Conservation (phyloP, 2,888 invertebrate species). For the Drosophila paucipuncta region DNA sequence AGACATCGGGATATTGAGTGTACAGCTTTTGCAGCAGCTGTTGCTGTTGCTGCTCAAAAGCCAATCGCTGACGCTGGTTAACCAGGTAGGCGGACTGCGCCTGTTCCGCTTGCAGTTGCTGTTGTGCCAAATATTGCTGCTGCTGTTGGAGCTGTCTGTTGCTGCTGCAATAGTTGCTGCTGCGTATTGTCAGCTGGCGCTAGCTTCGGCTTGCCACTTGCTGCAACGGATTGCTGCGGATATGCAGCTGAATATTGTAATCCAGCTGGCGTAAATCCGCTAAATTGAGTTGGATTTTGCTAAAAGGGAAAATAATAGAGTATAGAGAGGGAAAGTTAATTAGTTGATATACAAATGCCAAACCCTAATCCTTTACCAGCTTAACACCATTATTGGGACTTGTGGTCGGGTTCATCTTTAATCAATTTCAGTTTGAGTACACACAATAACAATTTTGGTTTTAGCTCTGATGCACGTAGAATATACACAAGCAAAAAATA, state of each 20-base stretch:
- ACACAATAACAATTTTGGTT: slow-evolving; percentile 28
- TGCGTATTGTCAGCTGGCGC: slow-evolving; percentile 36
- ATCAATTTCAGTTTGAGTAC: neutral
- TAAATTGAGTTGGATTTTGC: slow-evolving; percentile 44
- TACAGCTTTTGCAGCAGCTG: slow-evolving; percentile 78
- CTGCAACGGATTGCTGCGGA: slow-evolving; percentile 37
- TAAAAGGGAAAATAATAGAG: slow-evolving; percentile 1
- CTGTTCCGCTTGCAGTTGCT: slow-evolving; percentile 59
- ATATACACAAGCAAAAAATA: neutral
- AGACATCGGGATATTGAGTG: slow-evolving; percentile 64
- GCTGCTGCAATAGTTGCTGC: slow-evolving; percentile 55
- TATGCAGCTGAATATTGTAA: slow-evolving; percentile 48
- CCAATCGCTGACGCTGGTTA: slow-evolving; percentile 76
- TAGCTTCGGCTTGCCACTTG: slow-evolving; percentile 42
- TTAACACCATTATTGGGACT: slow-evolving; percentile 20
- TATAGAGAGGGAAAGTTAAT: neutral
- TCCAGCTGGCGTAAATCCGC: slow-evolving; percentile 27
- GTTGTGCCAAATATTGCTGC: slow-evolving; percentile 47
- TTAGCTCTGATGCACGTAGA: neutral
- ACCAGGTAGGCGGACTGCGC: slow-evolving; percentile 75
- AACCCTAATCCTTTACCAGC: slow-evolving; percentile 34
- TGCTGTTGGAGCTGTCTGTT: slow-evolving; percentile 45
- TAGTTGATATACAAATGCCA: too few relatives aligned
- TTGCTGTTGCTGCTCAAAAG: slow-evolving; percentile 76
- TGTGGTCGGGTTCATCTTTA: slow-evolving; percentile 52